Conservation (phyloP, 2,888 invertebrate genomes). For the Zygogramma bicolorata region DNA sequence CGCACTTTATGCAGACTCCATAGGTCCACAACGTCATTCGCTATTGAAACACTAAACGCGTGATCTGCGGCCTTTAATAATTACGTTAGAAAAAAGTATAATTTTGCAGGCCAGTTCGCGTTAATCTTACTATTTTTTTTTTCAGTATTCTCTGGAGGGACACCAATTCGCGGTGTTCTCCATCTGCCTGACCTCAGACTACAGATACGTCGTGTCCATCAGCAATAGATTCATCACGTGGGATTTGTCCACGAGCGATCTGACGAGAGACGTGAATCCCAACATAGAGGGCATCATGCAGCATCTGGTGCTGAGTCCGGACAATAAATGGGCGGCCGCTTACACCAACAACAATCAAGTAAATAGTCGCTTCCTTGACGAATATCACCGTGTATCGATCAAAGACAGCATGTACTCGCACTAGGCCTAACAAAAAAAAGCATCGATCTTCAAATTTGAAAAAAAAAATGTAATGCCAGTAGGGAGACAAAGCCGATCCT, state of each 20-base stretch:
- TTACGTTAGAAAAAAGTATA: no score
- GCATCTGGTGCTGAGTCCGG: slow-evolving; percentile 90
- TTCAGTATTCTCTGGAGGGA: slow-evolving; percentile 94
- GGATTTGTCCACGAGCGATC: slow-evolving; percentile 95
- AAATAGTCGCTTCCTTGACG: slow-evolving; percentile 14
- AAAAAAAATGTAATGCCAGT: no score
- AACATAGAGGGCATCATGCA: slow-evolving; percentile 97
- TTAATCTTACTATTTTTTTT: no score
- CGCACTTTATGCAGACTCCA: no score
- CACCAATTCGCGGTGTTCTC: slow-evolving; percentile 98
- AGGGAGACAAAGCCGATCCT: no score
- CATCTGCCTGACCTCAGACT: slow-evolving; percentile 89
- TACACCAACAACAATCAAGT: slow-evolving; percentile 94
- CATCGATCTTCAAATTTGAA: no score
- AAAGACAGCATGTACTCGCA: no score
- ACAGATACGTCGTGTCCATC: slow-evolving; percentile 93
- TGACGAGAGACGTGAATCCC: slow-evolving; percentile 93
- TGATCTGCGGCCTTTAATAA: no score
- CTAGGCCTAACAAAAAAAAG: no score
- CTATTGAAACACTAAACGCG: no score
- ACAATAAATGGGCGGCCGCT: slow-evolving; percentile 96
- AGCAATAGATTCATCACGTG: slow-evolving; percentile 97
- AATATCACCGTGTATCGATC: neutral
- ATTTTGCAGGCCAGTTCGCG: no score
- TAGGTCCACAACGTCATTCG: no score